Conservation (phyloP, 2,797 vertebrate genomes). For the Xerus rutilus region DNA sequence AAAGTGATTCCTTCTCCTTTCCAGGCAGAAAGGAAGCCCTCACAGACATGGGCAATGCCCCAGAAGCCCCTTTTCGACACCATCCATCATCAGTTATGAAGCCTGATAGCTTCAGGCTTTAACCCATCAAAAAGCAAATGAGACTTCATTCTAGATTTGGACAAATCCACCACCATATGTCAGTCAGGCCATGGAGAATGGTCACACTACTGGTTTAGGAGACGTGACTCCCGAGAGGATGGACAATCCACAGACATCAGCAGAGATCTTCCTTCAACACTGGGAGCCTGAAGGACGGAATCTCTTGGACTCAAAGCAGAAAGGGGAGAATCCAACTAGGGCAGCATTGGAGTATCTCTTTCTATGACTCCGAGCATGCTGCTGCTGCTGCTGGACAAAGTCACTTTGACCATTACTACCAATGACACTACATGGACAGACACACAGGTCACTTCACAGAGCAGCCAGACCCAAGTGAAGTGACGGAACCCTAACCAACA, state of each 20-base stretch:
- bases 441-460: neutral
- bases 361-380: neutral
- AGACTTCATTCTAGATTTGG: neutral
- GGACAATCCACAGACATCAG: neutral
- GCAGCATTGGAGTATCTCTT: neutral
- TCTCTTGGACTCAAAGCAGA: neutral
- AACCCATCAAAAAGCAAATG: neutral
- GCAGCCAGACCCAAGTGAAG: neutral
- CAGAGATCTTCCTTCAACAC: neutral
- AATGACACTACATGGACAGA: neutral
- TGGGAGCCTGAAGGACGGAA: neutral
- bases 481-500: no score
- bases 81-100: neutral
- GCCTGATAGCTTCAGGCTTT: neutral
- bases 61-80: neutral
- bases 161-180: neutral
- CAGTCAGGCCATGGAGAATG: neutral
- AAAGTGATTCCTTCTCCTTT: neutral
- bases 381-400: neutral
- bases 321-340: neutral
- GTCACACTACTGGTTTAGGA: neutral
- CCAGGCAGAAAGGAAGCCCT: neutral
- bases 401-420: neutral
- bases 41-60: neutral
- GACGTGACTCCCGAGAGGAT: neutral